These are phyloP conservation scores for Drosophila cognata DNA, from an alignment of 2,888 invertebrate species.

Conservation along the genomic window DNA sequence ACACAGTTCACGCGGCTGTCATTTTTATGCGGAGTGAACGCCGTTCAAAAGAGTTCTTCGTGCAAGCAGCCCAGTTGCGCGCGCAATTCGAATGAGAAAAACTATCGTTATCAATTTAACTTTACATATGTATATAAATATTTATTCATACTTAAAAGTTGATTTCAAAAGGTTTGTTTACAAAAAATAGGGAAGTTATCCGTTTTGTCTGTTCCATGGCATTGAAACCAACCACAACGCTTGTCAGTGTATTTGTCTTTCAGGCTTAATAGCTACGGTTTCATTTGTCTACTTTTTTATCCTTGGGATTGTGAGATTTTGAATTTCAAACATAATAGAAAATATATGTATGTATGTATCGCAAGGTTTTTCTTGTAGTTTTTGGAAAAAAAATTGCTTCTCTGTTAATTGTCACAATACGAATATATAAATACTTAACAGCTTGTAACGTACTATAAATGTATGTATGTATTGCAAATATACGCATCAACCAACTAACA, in stretches of 20 bases:
- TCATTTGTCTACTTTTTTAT: slow-evolving; percentile 37
- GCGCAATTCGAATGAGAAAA: slow-evolving; percentile 42
- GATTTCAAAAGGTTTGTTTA: slow-evolving; percentile 69
- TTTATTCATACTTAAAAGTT: slow-evolving; percentile 71
- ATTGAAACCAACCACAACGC: slow-evolving; percentile 70
- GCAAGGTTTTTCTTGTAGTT: slow-evolving; percentile 19
- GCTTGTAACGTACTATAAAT: slow-evolving; percentile 69
- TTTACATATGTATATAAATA: slow-evolving; percentile 36
- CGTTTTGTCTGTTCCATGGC: slow-evolving; percentile 55
- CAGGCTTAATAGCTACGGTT: slow-evolving; percentile 57
- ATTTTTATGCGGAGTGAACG: slow-evolving; percentile 25
- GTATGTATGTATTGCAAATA: slow-evolving; percentile 56
- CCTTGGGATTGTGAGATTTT: slow-evolving; percentile 51
- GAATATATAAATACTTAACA: slow-evolving; percentile 72
- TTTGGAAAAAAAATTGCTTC: slow-evolving; percentile 66
- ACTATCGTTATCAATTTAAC: slow-evolving; percentile 28
- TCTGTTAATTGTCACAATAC: slow-evolving; percentile 74
- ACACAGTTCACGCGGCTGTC: slow-evolving; percentile 32
- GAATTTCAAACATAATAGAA: slow-evolving; percentile 48
- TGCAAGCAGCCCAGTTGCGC: slow-evolving; percentile 21
- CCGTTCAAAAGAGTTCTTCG: slow-evolving; percentile 8
- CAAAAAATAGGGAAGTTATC: slow-evolving; percentile 69
- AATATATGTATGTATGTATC: slow-evolving; percentile 31
- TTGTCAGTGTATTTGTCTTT: slow-evolving; percentile 56
- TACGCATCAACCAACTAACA: slow-evolving; percentile 55